Base-by-base conservation (phyloP, 2,797 vertebrate genomes). In the Sebastolobus altivelis region DNA sequence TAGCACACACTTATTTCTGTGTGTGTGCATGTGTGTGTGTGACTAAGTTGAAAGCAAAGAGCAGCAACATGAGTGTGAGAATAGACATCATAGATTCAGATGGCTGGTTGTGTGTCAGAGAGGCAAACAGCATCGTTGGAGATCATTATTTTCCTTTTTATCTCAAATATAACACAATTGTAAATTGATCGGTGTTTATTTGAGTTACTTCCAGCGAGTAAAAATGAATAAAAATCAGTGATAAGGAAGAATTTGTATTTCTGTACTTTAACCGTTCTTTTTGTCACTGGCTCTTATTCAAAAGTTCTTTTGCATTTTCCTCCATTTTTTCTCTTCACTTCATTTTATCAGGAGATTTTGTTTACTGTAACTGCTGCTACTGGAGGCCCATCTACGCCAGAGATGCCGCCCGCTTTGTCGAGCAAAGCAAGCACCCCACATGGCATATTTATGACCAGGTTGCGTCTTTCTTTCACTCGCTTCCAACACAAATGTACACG, bases 1-100 rank as follows among this genome's bases (percentile, higher is more conserved):
- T 49, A 29, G 12, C 0, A 38, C 14, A 0, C 16, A 1, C 2
- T 8, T 20, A 18, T 49, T 8, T 20, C 4, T 49, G 46, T 49
- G 43, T 8, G 20, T 72, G 25, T 69, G 3, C 69, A 3, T 65
- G 75, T 38, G 13, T 63, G 43, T 37, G 52, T 59, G 37, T 31
- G 20, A 20, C 10, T 65, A 7, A 8, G 65, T 38, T 61, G 0
- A 63, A 72, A 82, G 68, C 8, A 72, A 35, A 56, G 25, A 33
- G 38, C 38, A 70, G 35, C 37, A 25, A 14, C 65, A 49, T 29
- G 63, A 55, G 8, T 25, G 13, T 60, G 55, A 56, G 46, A 22
- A 16, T 52, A 37, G 43, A 62, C 12, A 22, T 38, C 43, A 2
- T 1, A 10, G 1, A 13, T 56, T 46, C 31, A 40, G 43, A 55